A percentile compares a stretch with the other conserved stretches of the same genome.
phyloP scores from a whole-genome alignment of 2,888 invertebrate genomes.

The Amblyjoppa proteus region DNA sequence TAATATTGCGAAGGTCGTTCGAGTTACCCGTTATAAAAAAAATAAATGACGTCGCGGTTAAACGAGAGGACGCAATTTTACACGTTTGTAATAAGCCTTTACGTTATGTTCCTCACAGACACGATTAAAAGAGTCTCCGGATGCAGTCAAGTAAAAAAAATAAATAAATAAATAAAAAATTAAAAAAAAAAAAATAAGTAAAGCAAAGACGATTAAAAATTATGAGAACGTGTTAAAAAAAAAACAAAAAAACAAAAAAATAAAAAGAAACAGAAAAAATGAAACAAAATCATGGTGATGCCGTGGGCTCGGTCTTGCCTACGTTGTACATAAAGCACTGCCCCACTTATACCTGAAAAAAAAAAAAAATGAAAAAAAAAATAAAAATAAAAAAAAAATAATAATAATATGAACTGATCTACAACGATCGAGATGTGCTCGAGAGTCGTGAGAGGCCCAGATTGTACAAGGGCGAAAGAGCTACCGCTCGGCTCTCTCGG shows the following conservation, averaged over 20 bases:
- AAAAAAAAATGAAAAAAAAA: constrained; percentile 54
- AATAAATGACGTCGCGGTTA: constrained; percentile 45
- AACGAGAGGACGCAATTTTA: constrained; percentile 66
- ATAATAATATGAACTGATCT: constrained; percentile 50
- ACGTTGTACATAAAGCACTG: constrained; percentile 79
- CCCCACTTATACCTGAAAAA: constrained; percentile 73
- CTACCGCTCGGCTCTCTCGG: constrained; percentile 1
- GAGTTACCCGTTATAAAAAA: constrained; percentile 50
- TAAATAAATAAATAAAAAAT: constrained; percentile 24
- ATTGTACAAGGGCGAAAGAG: constrained; percentile 4
- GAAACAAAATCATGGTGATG: constrained; percentile 63
- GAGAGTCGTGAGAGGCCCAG: constrained; percentile 3
- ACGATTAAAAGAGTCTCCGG: constrained; percentile 26
- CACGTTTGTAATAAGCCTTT: constrained; percentile 69
- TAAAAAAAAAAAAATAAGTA: constrained; percentile 14
- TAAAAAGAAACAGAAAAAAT: constrained; percentile 31
- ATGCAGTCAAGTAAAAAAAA: constrained; percentile 27
- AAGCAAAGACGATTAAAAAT: constrained; percentile 31
- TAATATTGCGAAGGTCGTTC: constrained; percentile 56
- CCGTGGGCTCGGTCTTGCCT: constrained; percentile 75
- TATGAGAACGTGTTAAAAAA: constrained; percentile 39
- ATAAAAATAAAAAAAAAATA: constrained; percentile 51
- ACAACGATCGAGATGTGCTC: constrained; percentile 47
- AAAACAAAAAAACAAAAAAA: constrained; percentile 17
- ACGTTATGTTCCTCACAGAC: constrained; percentile 58